phyloP scores from a whole-genome alignment of 2,113 vertebrate genomes.

The Ctenodactylus gundi region DNA sequence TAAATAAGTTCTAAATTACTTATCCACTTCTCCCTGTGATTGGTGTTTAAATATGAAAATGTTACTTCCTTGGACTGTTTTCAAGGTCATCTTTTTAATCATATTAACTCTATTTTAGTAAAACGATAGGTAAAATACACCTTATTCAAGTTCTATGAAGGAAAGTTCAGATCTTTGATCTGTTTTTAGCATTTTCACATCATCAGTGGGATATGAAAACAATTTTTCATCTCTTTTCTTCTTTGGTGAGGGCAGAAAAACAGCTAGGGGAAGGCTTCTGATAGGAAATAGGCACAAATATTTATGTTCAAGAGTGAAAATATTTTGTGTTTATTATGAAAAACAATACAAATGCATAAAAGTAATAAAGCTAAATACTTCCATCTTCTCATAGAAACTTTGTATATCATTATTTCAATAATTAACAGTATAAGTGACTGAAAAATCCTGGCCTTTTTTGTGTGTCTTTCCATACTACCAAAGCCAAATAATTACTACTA shows the following conservation, averaged over 20 bases:
- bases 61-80: neutral
- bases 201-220: neutral
- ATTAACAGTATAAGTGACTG: neutral
- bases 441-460: neutral
- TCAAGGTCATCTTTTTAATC: neutral
- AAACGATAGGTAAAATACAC: neutral
- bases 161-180: neutral
- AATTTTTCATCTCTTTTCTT: neutral
- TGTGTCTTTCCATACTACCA: neutral
- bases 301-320: neutral
- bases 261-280: neutral
- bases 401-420: neutral
- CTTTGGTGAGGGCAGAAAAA: neutral
- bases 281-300: neutral
- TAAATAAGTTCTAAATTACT: neutral
- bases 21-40: neutral
- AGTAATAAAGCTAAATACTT: neutral
- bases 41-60: neutral
- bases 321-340: slow-evolving; percentile 26
- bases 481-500: neutral
- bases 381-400: neutral
- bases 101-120: neutral
- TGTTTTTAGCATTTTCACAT: neutral
- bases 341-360: neutral
- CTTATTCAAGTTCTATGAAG: neutral